Evolutionary conservation across 2,888 invertebrate species (phyloP), one percentile per base, ranked within the genome.

Genomic region (Habrosyne pyritoides): DNA sequence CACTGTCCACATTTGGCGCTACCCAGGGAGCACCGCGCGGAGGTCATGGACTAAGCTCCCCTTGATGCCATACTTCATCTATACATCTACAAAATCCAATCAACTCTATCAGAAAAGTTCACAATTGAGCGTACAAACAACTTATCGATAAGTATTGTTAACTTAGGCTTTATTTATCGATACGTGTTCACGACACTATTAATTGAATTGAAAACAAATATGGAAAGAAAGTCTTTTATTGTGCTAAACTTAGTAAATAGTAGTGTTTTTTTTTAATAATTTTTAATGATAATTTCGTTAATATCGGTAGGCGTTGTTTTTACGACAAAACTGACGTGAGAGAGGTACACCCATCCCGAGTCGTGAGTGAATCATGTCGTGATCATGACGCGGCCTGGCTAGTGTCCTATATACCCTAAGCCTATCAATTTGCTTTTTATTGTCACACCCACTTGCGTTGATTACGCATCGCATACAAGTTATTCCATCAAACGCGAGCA

Each of bases 1-100:
- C 75, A 69, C 75, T 81, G 90, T 90, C 90, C 90, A 89, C 90
- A 81, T 75, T 89, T 90, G 87, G 90, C 90, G 90, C 89, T 82
- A 91, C 91, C 90, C 90, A 89, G 91, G 91, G 90, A 88, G 90
- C 90, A 91, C 90, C 90, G 86, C 90, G 90, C 83, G 90, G 90
- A 91, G 90, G 90, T 88, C 83, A 90, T 91, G 90, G 90, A 91
- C 90, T 81, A 73, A 83, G 89, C 89, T 86, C 90, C 90, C 90
- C 90, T 90, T 84, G 75, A 81, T 83, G 84, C 83, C 84, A 84
- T 77, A 80, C 71, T 66, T 70, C 63, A 64, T 67, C 18, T 42
- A 42, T 42, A 42, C 42, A 52, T 21, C 42, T 42, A 42, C 42
- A 42, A 42, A 42, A 42, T 42, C 42, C 42, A 42, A 42, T 42